Evolutionary conservation across 2,888 invertebrate genomes (phyloP).

Genomic region (Clusia tigrina): DNA sequence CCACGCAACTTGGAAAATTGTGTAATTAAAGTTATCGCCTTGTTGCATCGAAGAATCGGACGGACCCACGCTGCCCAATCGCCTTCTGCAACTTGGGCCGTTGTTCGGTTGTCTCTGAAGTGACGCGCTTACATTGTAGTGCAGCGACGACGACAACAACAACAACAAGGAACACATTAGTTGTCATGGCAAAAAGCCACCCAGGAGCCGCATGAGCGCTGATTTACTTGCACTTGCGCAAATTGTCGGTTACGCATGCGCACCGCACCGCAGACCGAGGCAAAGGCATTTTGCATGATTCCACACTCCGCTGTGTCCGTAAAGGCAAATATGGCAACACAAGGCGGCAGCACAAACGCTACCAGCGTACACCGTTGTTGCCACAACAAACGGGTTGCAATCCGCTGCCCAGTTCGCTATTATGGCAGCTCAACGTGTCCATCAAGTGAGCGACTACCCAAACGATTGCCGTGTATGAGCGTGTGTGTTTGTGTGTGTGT

Average conservation of each 20-base stretch:
- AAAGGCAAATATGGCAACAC: conserved; percentile 19
- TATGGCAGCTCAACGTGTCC: conserved; percentile 8
- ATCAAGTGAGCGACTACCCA: neutral
- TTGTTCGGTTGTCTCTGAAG: conserved; percentile 26
- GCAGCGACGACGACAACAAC: conserved; percentile 3
- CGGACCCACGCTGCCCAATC: too few relatives aligned
- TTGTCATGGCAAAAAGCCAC: conserved; percentile 10
- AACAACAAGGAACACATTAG: conserved; percentile 8
- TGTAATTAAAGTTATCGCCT: too few relatives aligned
- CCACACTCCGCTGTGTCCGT: neutral
- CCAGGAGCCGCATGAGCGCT: conserved; percentile 7
- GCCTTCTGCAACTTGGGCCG: too few relatives aligned
- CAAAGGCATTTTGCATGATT: neutral
- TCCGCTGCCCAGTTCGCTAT: neutral
- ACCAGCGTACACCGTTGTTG: too few relatives aligned
- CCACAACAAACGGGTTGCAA: too few relatives aligned
- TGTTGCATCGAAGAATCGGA: too few relatives aligned
- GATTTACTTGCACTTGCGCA: conserved; percentile 18
- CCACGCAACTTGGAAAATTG: too few relatives aligned
- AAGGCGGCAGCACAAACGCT: neutral
- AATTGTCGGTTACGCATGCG: conserved; percentile 22
- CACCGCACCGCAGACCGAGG: neutral
- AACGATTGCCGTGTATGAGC: too few relatives aligned
- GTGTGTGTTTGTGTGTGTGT: conserved; percentile 3
- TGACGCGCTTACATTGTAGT: conserved; percentile 10